A percentile compares a stretch with the other conserved stretches of the same genome.
Evolutionary conservation across 1,140 invertebrate species (phyloP).

Genomic region (Pachypeltis micranthus): DNA sequence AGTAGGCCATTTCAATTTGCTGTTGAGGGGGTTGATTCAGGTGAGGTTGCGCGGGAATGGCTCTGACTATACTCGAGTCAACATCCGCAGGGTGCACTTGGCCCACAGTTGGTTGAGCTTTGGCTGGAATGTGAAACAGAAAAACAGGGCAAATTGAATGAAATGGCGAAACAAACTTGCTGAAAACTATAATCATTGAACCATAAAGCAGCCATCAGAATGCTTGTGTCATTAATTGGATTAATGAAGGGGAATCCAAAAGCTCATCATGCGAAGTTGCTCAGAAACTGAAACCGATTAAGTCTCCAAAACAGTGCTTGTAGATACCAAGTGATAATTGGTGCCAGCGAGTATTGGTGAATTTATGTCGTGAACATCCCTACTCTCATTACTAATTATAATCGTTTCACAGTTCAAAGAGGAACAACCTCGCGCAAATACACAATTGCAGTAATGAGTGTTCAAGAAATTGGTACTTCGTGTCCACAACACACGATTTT

Average conservation of each 20-base stretch:
- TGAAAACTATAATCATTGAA: no score
- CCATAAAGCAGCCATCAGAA: neutral
- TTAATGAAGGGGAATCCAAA: neutral
- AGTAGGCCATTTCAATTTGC: conserved; percentile 15
- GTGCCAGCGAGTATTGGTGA: no score
- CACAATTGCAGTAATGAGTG: no score
- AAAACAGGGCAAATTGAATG: neutral
- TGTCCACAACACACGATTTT: no score
- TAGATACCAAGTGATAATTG: no score
- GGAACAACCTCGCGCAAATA: no score
- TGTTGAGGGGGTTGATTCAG: neutral
- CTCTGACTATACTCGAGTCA: neutral
- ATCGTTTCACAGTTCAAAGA: no score
- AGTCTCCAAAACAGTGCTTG: no score
- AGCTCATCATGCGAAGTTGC: neutral
- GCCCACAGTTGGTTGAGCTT: neutral
- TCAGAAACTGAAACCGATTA: neutral
- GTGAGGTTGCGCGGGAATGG: neutral
- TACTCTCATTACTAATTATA: no score
- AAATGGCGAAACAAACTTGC: neutral
- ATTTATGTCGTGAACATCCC: no score
- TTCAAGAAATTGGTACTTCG: no score
- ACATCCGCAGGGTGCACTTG: neutral
- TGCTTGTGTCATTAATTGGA: neutral
- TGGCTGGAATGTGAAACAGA: neutral